phyloP scores from a whole-genome alignment of 2,888 invertebrate species.

The Drosophila macrospina region DNA sequence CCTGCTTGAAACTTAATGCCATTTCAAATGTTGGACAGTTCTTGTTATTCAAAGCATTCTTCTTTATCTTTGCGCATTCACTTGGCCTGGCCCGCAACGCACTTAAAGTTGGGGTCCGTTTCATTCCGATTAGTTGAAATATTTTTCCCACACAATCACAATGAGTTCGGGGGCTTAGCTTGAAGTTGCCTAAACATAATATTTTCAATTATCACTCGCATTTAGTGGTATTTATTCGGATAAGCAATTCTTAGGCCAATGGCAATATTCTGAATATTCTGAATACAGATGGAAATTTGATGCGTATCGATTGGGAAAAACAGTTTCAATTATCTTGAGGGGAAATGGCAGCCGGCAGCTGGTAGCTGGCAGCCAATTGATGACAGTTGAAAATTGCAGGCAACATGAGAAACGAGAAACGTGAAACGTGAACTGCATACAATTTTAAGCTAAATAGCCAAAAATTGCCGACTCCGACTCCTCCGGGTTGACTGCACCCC shows the following conservation, averaged over 20 bases:
- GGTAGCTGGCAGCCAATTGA: slow-evolving; percentile 8
- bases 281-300: slow-evolving; percentile 41
- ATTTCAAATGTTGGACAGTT: slow-evolving; percentile 48
- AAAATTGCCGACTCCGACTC: slow-evolving; percentile 66
- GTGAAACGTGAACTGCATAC: slow-evolving; percentile 79
- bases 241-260: slow-evolving; percentile 18
- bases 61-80: not conserved
- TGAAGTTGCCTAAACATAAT: not conserved
- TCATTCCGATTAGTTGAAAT: slow-evolving; percentile 30
- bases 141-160: slow-evolving; percentile 59
- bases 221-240: slow-evolving; percentile 7
- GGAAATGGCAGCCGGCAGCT: slow-evolving; percentile 5
- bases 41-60: slow-evolving; percentile 38
- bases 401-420: slow-evolving; percentile 61
- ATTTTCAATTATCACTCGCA: slow-evolving; percentile 22
- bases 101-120: slow-evolving; percentile 14
- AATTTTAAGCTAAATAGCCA: slow-evolving; percentile 64
- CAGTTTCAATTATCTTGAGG: slow-evolving; percentile 70
- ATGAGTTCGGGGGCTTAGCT: not conserved
- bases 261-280: slow-evolving; percentile 19
- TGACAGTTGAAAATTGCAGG: slow-evolving; percentile 39
- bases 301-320: slow-evolving; percentile 65
- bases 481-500: slow-evolving; percentile 28
- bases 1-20: slow-evolving; percentile 73
- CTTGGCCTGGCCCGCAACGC: slow-evolving; percentile 9